These are phyloP conservation scores for Sebastes paucispinis DNA, from an alignment of 2,797 vertebrate species.

Conservation along the genomic window DNA sequence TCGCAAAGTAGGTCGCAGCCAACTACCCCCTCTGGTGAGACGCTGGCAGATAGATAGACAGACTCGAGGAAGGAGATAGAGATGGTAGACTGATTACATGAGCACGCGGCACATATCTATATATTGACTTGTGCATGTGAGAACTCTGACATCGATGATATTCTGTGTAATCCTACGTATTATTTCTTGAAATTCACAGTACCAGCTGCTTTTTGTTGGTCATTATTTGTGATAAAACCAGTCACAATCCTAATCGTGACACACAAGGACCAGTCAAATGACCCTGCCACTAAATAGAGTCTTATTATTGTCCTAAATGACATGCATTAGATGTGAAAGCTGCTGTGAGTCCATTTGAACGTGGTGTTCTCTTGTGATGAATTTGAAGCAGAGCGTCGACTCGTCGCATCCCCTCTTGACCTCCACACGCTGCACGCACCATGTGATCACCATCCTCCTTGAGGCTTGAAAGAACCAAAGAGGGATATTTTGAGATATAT, in stretches of 20 bases:
- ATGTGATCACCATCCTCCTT: neutral
- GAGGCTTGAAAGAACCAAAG: neutral
- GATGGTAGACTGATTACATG: neutral
- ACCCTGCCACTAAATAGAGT: neutral
- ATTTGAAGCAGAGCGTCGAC: neutral
- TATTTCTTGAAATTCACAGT: neutral
- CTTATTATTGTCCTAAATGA: neutral
- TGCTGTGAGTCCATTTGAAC: neutral
- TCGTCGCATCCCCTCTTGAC: neutral
- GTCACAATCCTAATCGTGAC: neutral
- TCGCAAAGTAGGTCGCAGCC: conserved; percentile 70
- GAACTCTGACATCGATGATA: neutral
- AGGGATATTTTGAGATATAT: neutral
- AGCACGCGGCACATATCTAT: neutral
- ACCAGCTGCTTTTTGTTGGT: neutral
- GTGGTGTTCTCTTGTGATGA: neutral
- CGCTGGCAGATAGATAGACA: conserved; percentile 33
- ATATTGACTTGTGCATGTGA: neutral
- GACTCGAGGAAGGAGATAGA: conserved; percentile 6
- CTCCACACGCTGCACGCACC: neutral
- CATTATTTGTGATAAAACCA: neutral
- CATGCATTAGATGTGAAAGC: neutral
- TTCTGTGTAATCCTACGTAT: neutral
- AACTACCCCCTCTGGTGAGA: conserved; percentile 47
- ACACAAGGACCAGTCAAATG: neutral